phyloP scores from a whole-genome alignment of 1,140 invertebrate genomes.

The Lepeophtheirus salmonis region DNA sequence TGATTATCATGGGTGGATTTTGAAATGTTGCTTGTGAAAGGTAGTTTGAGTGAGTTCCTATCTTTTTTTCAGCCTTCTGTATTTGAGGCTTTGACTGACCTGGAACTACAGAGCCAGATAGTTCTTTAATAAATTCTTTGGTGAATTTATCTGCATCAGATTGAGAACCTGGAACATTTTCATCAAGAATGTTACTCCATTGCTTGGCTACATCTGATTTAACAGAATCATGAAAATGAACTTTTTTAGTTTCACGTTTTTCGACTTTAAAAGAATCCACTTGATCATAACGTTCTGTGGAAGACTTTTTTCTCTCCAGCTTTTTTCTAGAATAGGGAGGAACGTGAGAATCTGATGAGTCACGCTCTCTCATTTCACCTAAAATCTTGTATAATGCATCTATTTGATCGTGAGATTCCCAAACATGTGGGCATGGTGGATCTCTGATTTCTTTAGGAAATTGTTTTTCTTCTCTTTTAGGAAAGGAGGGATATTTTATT shows the following conservation, averaged over 20 bases:
- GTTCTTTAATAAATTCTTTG: constrained; percentile 1
- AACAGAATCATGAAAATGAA: not conserved
- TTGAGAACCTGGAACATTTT: constrained; percentile 1
- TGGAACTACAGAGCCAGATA: not conserved
- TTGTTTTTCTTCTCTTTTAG: not conserved
- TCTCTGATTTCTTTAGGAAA: not conserved
- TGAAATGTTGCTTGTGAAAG: not conserved
- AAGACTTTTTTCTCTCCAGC: not conserved
- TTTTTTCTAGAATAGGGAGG: not conserved
- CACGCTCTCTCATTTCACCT: not conserved
- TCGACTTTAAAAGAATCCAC: no score
- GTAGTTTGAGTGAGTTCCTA: not conserved
- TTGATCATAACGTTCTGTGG: not conserved
- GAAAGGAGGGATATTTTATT: not conserved
- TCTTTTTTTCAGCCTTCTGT: not conserved
- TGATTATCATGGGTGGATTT: no score
- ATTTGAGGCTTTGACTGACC: not conserved
- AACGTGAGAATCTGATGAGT: not conserved
- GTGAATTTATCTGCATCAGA: constrained; percentile 12
- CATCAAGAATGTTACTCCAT: constrained; percentile 9
- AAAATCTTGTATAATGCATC: constrained; percentile 4
- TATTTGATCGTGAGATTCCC: constrained; percentile 4
- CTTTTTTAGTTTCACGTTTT: no score
- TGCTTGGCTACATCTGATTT: not conserved
- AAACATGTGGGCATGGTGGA: constrained; percentile 1